Base-by-base conservation (phyloP, 2,888 invertebrate species). In the Drosophila siamana region DNA sequence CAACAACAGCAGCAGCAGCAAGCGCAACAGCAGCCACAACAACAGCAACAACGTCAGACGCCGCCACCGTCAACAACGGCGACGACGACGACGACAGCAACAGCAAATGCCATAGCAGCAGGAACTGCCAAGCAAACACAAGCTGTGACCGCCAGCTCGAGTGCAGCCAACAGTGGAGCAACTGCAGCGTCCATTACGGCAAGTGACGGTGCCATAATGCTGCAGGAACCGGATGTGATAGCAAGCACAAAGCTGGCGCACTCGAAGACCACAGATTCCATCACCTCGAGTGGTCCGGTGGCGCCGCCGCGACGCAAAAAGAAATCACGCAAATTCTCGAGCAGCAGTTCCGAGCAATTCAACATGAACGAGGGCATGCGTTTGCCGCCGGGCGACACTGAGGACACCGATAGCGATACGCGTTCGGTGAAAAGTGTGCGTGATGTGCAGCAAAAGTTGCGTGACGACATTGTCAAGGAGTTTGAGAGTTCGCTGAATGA, bases 171-270 rank as follows among this genome's bases (percentile, higher is more conserved):
- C 1, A 43, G 47, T 16, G 16, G 13, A 7, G n/a, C n/a, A 24
- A 19, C 16, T 38, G 44, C 57, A 41, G 26, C 68, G 36, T 64
- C 64, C 19, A 15, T 48, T 2, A 38, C 19, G 9, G 41, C 56
- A 0, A n/a, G 26, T 15, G 38, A 28, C 4, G 65, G 40, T 63
- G 78, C 69, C 57, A 87, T 92, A 22, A 89, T 91, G 46, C 74
- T 92, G 19, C 92, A 92, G 75, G 98, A 98, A 92, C 98, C 98
- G 2, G 98, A 98, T 93, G 97, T 98, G 88, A 97, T 98, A 82
- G 97, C 97, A 64, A 98, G 98, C 93, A 97, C 98, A 72, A 98
- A 98, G 90, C 93, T 95, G 62, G 92, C 92, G 72, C 91, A 92
- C 75, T 92, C 92, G 13, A 93, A 92, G 85, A 92, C 92, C 67